Base-by-base conservation (phyloP, 2,888 invertebrate species). In the Ophioninae sp. region DNA sequence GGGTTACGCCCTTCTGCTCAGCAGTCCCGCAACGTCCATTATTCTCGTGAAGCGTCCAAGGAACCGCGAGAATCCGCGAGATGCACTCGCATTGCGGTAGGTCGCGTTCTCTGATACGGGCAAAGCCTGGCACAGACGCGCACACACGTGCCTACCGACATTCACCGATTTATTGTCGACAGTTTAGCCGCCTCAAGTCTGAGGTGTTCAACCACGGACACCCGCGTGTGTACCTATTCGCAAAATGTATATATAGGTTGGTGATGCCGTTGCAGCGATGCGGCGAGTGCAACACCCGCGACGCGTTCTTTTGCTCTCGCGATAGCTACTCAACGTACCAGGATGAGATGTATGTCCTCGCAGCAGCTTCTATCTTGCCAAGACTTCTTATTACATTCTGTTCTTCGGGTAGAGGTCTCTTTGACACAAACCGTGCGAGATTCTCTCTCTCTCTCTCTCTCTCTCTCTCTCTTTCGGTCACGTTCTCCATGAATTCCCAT, bases 11-110 rank as follows among this genome's bases (percentile, higher is more conserved):
- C 17, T 50, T 50, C 17, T 17, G 50, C 17, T 50, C 6, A 50
- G 17, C 50, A 17, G 50, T 13, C 50, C 6, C 17, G 17, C 17
- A 17, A 64, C 59, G 6, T 30, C 13, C 7, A 44, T 73, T 21
- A 65, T 37, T 67, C 65, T 23, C 20, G 30, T 5, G 5, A 8
- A 30, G 59, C 8, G 17, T 73, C 20, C 20, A 56, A 65, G 77
- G 39, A 76, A 65, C 76, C 65, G 65, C 81, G 67, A 73, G 81
- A 73, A 77, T 21, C 50, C 68, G 50, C 84, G 85, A 84, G 87
- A 87, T 86, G 87, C 86, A 82, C 81, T 86, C 84, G 87, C 90
- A 87, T 91, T 91, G 91, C 91, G 91, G 91, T 92, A 92, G 91
- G 91, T 92, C 91, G 90, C 87, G 89, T 80, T 87, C 87, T 81